Percentiles rank a stretch among this genome's conserved stretches.
Conservation (phyloP, 92 coral and sea anemone species). For the Zoanthus sociatus region DNA sequence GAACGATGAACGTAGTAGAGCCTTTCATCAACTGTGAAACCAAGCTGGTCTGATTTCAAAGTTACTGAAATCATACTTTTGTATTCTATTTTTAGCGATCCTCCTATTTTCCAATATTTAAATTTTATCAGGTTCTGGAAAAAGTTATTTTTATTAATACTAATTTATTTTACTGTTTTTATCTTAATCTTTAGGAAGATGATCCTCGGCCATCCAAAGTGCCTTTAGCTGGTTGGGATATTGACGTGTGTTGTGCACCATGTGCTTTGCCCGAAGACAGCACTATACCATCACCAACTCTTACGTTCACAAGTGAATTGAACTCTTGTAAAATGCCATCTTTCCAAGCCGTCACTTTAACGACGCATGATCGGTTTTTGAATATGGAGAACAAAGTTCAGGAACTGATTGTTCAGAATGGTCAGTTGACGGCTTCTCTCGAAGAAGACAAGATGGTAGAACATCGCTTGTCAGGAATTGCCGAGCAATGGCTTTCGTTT, state of each 20-base stretch:
- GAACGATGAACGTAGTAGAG: too few relatives aligned
- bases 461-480: neutral
- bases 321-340: too few relatives aligned
- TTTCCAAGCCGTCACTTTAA: neutral
- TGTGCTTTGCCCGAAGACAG: neutral
- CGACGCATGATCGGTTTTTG: neutral
- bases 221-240: constrained; percentile 13
- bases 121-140: too few relatives aligned
- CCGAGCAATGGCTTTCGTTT: constrained; percentile 8
- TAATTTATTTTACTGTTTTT: too few relatives aligned
- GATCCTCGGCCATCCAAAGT: neutral
- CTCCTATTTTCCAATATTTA: too few relatives aligned
- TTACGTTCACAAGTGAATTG: too few relatives aligned
- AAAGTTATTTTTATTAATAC: too few relatives aligned
- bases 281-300: too few relatives aligned
- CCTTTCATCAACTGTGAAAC: too few relatives aligned
- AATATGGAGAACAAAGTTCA: neutral
- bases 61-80: too few relatives aligned
- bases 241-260: constrained; percentile 11
- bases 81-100: too few relatives aligned
- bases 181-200: neutral
- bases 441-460: neutral
- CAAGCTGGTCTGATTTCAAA: too few relatives aligned
- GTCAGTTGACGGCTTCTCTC: neutral
- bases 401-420: neutral